Evolutionary conservation across 2,797 vertebrate genomes (phyloP).

Genomic region (Parambassis ranga): DNA sequence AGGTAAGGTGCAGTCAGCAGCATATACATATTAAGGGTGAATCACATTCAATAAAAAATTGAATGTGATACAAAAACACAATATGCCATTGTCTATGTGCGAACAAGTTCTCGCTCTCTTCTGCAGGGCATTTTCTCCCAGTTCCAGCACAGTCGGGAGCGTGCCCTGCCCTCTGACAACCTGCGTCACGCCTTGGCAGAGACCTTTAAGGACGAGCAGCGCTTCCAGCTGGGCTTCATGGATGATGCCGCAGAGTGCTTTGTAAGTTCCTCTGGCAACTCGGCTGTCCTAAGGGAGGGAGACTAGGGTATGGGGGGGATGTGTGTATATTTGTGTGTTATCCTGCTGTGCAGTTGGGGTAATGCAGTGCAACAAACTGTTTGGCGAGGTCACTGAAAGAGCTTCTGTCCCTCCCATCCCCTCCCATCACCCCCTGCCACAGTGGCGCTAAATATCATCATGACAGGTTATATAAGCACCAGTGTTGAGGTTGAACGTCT

Average conservation of each 20-base stretch:
- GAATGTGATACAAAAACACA: slow-evolving; percentile 20
- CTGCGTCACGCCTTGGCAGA: slow-evolving; percentile 97
- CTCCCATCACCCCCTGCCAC: slow-evolving; percentile 60
- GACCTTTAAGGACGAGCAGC: slow-evolving; percentile 97
- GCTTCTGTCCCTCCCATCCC: slow-evolving; percentile 54
- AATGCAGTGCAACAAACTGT: slow-evolving; percentile 62
- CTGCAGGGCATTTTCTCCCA: slow-evolving; percentile 94
- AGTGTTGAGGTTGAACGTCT: slow-evolving; percentile 29
- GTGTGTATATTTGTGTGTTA: slow-evolving; percentile 41
- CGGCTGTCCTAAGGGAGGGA: slow-evolving; percentile 21
- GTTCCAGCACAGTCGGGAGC: slow-evolving; percentile 94
- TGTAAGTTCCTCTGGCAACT: slow-evolving; percentile 83
- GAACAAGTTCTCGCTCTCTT: slow-evolving; percentile 20
- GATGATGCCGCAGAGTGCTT: slow-evolving; percentile 99
- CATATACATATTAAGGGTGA: not conserved
- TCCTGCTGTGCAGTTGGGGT: slow-evolving; percentile 27
- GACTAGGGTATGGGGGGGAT: slow-evolving; percentile 2
- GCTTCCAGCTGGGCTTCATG: slow-evolving; percentile 98
- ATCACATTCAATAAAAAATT: too few species aligned
- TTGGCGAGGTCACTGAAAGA: slow-evolving; percentile 73
- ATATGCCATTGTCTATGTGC: not conserved
- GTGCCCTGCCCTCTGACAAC: slow-evolving; percentile 94
- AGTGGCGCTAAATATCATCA: slow-evolving; percentile 63
- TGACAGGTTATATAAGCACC: slow-evolving; percentile 72
- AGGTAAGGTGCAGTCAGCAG: slow-evolving; percentile 78